These are phyloP conservation scores for Melanotus villosus DNA, from an alignment of 2,888 invertebrate species.

Conservation along the genomic window DNA sequence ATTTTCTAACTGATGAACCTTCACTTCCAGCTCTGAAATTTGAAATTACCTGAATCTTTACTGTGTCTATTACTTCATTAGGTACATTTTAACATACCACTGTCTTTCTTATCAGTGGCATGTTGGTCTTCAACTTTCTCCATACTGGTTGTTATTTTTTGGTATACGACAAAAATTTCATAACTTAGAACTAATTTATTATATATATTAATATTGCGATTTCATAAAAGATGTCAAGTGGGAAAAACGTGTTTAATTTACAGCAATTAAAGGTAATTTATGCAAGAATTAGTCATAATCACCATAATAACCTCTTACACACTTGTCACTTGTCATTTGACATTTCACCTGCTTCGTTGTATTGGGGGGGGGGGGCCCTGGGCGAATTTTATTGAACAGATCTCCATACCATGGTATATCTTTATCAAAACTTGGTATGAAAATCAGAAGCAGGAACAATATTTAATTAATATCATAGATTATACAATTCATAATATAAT, in stretches of 20 bases:
- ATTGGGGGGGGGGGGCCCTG: background rate
- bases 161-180: background rate
- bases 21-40: conserved; percentile 51
- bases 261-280: conserved; percentile 9
- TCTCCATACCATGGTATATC: background rate
- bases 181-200: background rate
- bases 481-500: too few species aligned
- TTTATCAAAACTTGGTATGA: background rate
- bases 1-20: conserved; percentile 64
- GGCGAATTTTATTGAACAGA: conserved; percentile 6
- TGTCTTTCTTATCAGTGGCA: conserved; percentile 18
- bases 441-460: too few species aligned
- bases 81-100: conserved; percentile 11
- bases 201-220: background rate
- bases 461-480: too few species aligned
- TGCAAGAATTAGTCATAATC: conserved; percentile 12
- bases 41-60: conserved; percentile 30
- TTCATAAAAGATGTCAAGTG: background rate
- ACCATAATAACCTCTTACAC: conserved; percentile 29
- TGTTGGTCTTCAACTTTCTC: conserved; percentile 41
- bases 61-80: too few species aligned
- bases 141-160: conserved; percentile 21
- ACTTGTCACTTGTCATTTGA: conserved; percentile 33
- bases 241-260: background rate
- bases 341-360: conserved; percentile 15